Evolutionary conservation across 2,888 invertebrate species (phyloP), one percentile per base, ranked within the genome.

Genomic region (Spisula solida): DNA sequence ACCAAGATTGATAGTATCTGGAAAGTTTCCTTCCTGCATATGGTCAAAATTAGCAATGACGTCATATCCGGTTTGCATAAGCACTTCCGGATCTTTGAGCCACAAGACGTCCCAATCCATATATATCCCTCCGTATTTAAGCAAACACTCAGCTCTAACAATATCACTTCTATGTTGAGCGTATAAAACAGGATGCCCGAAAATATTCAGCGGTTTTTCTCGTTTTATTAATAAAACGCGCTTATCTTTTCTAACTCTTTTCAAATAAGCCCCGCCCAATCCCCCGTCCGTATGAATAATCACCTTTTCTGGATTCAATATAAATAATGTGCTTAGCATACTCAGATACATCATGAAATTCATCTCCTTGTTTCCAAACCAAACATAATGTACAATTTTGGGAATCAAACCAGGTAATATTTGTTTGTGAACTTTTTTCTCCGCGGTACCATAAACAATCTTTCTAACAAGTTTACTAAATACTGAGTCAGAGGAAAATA

Each of bases 41-140:
- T 96, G 95, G 91, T 96, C 96, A 82, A 94, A 95, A 60, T 94
- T 94, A n/a, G 95, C 95, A 31, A 95, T 93, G n/a, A 94, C 95
- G 79, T 95, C 95, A 90, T 95, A 94, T 66, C 94, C 94, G 66
- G 88, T 75, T 55, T 88, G 51, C 8, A 95, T 88, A 31, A 94
- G 85, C 25, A 93, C 90, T 31, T 93, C 92, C 4, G 95, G 91
- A 12, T 95, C 94, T 85, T 94, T 94, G 16, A 95, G 92, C 95
- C 96, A 96, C 14, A 96, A 90, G 12, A 95, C 96, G 85, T 96
- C 96, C 93, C 95, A 96, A 88, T 96, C 96, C 56, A 95, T 92
- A 89, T 96, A 96, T n/a, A 96, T 94, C 8, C 96, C 96, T 48
- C 96, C 96, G 88, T 96, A 96, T 89, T 95, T 95, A 29, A 95